Conservation (phyloP, 2,113 vertebrate genomes). For the Oreochromis tanganicae region DNA sequence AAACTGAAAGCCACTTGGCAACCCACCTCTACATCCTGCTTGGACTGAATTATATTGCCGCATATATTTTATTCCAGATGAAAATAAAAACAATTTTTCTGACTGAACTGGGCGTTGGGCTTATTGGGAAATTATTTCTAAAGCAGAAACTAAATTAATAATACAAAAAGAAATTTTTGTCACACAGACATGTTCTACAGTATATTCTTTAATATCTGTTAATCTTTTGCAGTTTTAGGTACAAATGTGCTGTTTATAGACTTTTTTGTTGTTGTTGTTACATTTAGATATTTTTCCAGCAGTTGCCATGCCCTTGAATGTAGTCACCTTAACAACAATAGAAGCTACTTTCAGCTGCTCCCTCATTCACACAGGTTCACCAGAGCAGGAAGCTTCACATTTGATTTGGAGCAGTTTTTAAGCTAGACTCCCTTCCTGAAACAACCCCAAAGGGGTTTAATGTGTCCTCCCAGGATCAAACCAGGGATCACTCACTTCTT, state of each 20-base stretch:
- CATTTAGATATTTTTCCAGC: neutral
- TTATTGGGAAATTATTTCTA: neutral
- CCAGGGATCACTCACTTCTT: neutral
- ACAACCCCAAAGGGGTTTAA: neutral
- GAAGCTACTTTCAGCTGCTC: neutral
- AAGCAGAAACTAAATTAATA: neutral
- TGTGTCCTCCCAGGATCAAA: neutral
- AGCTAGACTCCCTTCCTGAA: neutral
- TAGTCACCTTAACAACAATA: neutral
- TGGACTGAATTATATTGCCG: neutral
- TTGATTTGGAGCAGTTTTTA: neutral
- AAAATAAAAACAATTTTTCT: neutral
- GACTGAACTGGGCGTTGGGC: neutral
- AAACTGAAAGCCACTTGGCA: neutral
- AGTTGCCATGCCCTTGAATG: neutral
- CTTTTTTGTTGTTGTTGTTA: neutral
- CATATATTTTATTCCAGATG: neutral
- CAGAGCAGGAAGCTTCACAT: neutral
- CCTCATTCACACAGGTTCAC: neutral
- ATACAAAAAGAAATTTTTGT: neutral
- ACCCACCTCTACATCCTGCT: neutral
- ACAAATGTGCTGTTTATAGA: neutral
- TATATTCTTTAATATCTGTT: neutral
- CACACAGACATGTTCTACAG: neutral
- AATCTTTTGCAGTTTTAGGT: neutral